Conservation (phyloP, 1,140 invertebrate species). For the Ooceraea biroi region DNA sequence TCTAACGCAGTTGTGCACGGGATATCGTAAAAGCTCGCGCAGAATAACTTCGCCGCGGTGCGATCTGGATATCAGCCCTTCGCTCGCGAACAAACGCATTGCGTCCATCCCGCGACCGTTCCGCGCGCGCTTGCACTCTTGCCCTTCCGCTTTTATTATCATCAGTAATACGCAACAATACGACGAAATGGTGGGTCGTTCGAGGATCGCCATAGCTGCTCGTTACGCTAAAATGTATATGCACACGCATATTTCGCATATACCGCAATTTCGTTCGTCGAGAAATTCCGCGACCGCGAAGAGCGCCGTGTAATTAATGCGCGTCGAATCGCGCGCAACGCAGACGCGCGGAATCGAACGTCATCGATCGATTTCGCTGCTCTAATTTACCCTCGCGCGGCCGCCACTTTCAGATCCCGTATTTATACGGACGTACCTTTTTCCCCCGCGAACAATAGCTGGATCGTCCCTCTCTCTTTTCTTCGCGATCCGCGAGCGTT, state of each 20-base stretch:
- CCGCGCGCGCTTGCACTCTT: background rate
- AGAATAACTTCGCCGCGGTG: background rate
- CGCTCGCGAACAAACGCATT: background rate
- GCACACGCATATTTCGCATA: conserved; percentile 22
- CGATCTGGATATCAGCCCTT: background rate
- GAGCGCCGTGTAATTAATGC: conserved; percentile 48
- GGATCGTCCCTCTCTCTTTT: background rate
- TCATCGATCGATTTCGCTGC: conserved; percentile 29
- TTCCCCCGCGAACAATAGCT: conserved; percentile 9
- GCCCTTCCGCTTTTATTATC: conserved; percentile 13
- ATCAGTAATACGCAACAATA: background rate
- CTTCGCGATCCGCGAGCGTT: background rate
- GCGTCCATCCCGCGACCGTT: background rate
- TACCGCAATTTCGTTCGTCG: conserved; percentile 18
- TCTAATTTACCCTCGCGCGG: conserved; percentile 34
- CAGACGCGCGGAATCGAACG: conserved; percentile 10
- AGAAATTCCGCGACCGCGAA: conserved; percentile 24
- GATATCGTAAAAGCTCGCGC: background rate
- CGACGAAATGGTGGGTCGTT: background rate
- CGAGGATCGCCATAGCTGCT: background rate
- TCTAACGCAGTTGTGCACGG: background rate
- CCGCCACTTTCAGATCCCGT: background rate
- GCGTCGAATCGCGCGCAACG: background rate
- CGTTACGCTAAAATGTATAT: background rate
- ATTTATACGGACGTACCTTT: conserved; percentile 15